Evolutionary conservation across 2,113 vertebrate species (phyloP).

Genomic region (Oxyruncus cristatus): DNA sequence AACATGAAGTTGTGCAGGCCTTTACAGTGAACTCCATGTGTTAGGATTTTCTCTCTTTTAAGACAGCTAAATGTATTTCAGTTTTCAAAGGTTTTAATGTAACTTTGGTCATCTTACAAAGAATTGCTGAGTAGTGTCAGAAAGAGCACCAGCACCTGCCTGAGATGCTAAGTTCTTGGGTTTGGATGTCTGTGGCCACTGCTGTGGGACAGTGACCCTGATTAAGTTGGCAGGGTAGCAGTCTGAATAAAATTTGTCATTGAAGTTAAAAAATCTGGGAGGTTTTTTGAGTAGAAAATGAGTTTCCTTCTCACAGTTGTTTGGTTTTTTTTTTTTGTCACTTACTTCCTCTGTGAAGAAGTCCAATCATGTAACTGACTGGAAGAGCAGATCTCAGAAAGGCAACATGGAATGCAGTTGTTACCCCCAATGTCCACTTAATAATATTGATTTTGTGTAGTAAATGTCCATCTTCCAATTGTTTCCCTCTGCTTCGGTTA

Average conservation of each 20-base stretch:
- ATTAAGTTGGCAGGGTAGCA: not conserved
- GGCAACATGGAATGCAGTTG: not conserved
- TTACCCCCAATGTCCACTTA: not conserved
- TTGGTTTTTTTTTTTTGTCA: not conserved
- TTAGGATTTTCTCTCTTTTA: not conserved
- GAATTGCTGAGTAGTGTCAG: not conserved
- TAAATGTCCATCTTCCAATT: not conserved
- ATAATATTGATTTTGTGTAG: not conserved
- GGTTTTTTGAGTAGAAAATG: not conserved
- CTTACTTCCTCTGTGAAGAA: not conserved
- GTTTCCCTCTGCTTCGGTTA: not conserved
- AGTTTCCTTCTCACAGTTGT: too few species aligned
- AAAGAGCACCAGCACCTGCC: not conserved
- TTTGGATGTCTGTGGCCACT: not conserved
- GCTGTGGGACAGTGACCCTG: not conserved
- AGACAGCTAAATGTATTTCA: not conserved
- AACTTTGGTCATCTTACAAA: not conserved
- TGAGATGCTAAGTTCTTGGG: not conserved
- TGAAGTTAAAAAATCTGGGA: not conserved
- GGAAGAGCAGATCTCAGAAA: not conserved
- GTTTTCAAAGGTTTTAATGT: not conserved
- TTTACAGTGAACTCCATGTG: not conserved
- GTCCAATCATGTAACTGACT: not conserved
- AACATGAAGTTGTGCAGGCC: not conserved
- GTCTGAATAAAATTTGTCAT: not conserved